Conservation (phyloP, 2,888 invertebrate species). For the Carcina quercana region DNA sequence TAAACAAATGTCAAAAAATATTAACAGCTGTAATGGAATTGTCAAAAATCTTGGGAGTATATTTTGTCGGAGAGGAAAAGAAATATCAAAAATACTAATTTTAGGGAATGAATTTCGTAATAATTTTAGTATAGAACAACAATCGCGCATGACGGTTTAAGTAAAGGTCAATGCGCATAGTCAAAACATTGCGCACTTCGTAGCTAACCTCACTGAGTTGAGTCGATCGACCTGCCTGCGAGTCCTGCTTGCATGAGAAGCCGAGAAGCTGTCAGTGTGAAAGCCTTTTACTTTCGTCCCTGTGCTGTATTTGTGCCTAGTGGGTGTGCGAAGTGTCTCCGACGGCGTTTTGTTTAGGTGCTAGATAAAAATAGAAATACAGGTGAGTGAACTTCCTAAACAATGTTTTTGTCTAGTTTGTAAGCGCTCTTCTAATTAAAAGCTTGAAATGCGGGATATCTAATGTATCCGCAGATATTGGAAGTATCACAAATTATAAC, state of each 20-base stretch:
- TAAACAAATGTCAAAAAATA: too few relatives aligned
- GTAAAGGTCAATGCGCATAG: conserved; percentile 66
- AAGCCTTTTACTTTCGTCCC: conserved; percentile 35
- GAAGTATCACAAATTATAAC: too few relatives aligned
- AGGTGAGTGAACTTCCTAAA: conserved; percentile 38
- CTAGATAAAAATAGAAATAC: conserved; percentile 40
- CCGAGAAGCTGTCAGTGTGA: conserved; percentile 47
- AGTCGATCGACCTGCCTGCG: conserved; percentile 58
- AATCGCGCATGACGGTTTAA: conserved; percentile 60
- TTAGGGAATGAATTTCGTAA: too few relatives aligned
- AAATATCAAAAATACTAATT: too few relatives aligned
- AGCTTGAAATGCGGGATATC: too few relatives aligned
- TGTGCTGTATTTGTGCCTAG: conserved; percentile 65
- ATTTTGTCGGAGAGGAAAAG: too few relatives aligned
- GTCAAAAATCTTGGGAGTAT: too few relatives aligned
- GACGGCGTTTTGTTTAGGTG: conserved; percentile 41
- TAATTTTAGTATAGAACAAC: too few relatives aligned
- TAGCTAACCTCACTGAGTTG: conserved; percentile 49
- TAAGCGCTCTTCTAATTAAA: too few relatives aligned
- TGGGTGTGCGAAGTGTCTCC: conserved; percentile 57
- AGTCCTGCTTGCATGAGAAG: conserved; percentile 11
- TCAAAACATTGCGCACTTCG: conserved; percentile 71
- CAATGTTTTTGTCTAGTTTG: too few relatives aligned
- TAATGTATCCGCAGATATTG: too few relatives aligned
- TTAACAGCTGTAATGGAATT: too few relatives aligned